Evolutionary conservation across 2,888 invertebrate species (phyloP), one percentile per base, ranked within the genome.

Genomic region (Labia minor): DNA sequence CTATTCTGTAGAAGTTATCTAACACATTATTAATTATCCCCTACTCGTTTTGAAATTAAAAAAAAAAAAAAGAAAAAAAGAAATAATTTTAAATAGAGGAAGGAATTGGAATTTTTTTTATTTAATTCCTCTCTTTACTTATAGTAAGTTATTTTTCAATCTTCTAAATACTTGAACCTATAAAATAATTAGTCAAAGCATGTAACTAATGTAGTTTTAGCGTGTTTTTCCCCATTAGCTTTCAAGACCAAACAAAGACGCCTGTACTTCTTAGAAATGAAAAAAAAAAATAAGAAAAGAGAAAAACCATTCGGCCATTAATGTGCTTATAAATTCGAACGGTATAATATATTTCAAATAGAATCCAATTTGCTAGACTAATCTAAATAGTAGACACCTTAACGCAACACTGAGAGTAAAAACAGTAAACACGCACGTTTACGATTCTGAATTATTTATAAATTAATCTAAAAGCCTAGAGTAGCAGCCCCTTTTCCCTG

Each of bases 351-450:
- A 49, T 49, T 16, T 49, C 49, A 49, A 49, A 49, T 49, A 16
- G 49, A 49, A 49, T 49, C 49, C 49, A 49, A 49, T 49, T 49
- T 49, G 49, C 49, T 49, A 49, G 49, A 16, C 49, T 49, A 49
- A 49, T 49, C 16, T 49, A 49, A 49, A 49, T 49, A 49, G 49
- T 49, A 49, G 49, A 49, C 49, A 49, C 49, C 49, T 49, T 49
- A 49, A 11, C 16, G 49, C 14, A 49, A 14, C 6, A 4, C 14
- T 3, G 49, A 14, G 49, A 3, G 49, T 49, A 16, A 49, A 16
- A 49, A 16, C 14, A 49, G 49, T 49, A 49, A 49, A 49, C 49
- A 49, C 49, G 49, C 49, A 49, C 49, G 49, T 49, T 49, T 49
- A 49, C 49, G 8, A 49, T 49, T 49, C 49, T 49, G 49, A 49